Conservation (phyloP, 2,888 invertebrate genomes). For the Brenthis hecate region DNA sequence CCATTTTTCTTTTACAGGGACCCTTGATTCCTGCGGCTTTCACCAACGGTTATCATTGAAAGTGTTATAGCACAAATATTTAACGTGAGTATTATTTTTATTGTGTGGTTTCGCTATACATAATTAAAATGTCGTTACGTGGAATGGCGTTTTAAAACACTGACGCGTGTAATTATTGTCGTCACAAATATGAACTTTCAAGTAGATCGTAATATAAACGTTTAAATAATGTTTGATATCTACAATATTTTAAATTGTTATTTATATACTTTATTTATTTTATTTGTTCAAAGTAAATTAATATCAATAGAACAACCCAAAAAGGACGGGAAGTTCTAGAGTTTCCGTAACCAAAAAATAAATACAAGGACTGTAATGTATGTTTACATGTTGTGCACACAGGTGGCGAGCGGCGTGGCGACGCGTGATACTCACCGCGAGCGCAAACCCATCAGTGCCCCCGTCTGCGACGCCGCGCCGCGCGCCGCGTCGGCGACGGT, state of each 20-base stretch:
- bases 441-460: conserved; percentile 39
- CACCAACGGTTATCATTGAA: conserved; percentile 99
- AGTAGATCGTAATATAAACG: conserved; percentile 48
- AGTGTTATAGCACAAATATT: conserved; percentile 82
- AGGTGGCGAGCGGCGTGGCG: conserved; percentile 82
- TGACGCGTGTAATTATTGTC: conserved; percentile 56
- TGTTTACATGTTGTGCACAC: conserved; percentile 24
- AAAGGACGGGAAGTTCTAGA: no score
- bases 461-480: conserved; percentile 46
- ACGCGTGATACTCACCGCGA: conserved; percentile 59
- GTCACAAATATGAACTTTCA: conserved; percentile 55
- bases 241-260: not conserved
- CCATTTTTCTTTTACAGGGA: conserved; percentile 86
- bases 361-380: not conserved
- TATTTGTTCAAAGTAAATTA: no score
- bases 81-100: conserved; percentile 77
- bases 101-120: conserved; percentile 55
- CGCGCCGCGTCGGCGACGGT: conserved; percentile 58
- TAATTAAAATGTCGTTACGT: conserved; percentile 70
- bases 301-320: no score
- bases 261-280: no score
- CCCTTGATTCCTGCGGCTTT: conserved; percentile 99
- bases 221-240: conserved; percentile 45
- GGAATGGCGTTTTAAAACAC: conserved; percentile 57
- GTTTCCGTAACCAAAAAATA: no score